Evolutionary conservation across 2,888 invertebrate genomes (phyloP).

Genomic region (Euzophera pinguis): DNA sequence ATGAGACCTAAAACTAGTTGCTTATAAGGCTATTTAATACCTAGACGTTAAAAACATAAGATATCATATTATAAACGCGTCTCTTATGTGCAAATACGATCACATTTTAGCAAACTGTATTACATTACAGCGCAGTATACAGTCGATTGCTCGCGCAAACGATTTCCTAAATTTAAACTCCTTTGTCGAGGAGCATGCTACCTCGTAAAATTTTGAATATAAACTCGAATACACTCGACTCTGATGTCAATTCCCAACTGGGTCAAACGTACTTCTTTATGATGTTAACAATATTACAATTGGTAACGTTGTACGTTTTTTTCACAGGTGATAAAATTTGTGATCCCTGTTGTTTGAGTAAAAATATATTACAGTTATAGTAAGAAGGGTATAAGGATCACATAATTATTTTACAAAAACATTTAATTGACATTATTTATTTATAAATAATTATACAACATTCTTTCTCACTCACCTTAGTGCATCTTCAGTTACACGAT

Average conservation of each 20-base stretch:
- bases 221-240: conserved; percentile 5
- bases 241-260: conserved; percentile 17
- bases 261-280: conserved; percentile 19
- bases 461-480: too few species aligned
- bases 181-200: conserved; percentile 9
- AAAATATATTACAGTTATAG: too few species aligned
- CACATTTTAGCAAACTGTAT: conserved; percentile 13
- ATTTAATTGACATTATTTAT: too few species aligned
- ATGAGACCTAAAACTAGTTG: neutral
- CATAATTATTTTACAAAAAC: too few species aligned
- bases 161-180: conserved; percentile 13
- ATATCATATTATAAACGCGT: conserved; percentile 1
- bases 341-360: neutral
- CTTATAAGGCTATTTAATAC: neutral
- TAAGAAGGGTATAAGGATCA: too few species aligned
- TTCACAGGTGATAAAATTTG: neutral
- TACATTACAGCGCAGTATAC: conserved; percentile 1
- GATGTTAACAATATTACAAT: conserved; percentile 20
- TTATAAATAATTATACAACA: too few species aligned
- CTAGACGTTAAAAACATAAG: conserved; percentile 3
- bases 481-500: too few species aligned
- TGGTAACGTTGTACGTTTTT: conserved; percentile 12
- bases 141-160: conserved; percentile 12
- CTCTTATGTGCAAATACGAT: neutral
- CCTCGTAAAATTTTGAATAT: conserved; percentile 14